Base-by-base conservation (phyloP, 1,140 invertebrate genomes). In the Archivesica marissinica region DNA sequence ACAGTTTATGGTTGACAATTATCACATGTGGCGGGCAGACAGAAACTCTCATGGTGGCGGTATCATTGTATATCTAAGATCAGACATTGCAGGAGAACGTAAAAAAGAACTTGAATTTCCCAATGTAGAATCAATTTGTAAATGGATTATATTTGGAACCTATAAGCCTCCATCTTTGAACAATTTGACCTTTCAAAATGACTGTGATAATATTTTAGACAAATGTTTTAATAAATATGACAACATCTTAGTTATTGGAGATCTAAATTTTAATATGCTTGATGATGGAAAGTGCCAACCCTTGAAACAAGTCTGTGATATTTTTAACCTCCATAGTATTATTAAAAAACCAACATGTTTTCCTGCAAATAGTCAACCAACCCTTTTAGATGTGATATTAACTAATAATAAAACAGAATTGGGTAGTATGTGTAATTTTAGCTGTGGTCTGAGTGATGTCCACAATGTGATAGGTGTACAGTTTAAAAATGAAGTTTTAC, bases 281-380 rank as follows among this genome's bases (percentile, higher is more conserved):
- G 25, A 23, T 47, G 4, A 13, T 15, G 17, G 30, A 0, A 72
- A 82, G 30, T 20, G 25, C 23, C 0, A 2, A 35, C 47, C 50
- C 30, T 74, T 82, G 33, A 33, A 44, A 11, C 38, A 56, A 30
- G 23, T 74, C 20, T 33, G 20, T 82, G 68, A 82, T 47, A 44
- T 82, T 30, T 72, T 35, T n/a, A n/a, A n/a, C 44, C 25, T 82
- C 25, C 17, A 15, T 11, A 72, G 68, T 72, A 1, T 82, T 9
- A 23, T 74, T 7, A 82, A 82, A 35, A 25, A 74, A 15, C n/a
- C 68, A 17, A 82, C 79, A n/a, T 82, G 79, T 74, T 82, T 82
- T 38, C 56, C 52, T 23, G 41, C 72, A 80, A 20, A 68, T 80
- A 44, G 54, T 33, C 23, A 39, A 68, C 78, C 41, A 11, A 52